Evolutionary conservation across 2,888 invertebrate genomes (phyloP), one percentile per base, ranked within the genome.

Genomic region (Lasioglossum pauxillum): DNA sequence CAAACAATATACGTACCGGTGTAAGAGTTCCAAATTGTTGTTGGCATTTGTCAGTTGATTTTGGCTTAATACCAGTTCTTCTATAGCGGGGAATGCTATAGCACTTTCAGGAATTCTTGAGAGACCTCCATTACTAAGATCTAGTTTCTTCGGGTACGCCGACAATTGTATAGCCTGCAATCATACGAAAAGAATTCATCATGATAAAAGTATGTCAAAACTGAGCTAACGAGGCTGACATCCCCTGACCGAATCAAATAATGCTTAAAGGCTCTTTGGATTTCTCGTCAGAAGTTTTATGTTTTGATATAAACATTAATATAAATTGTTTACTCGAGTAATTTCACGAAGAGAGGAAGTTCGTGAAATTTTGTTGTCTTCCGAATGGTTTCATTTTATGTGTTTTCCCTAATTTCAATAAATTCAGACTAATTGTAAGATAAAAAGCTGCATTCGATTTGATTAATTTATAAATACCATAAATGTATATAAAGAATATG

Each of bases 41-140:
- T 94, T 92, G 44, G 90, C 82, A 76, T 93, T 92, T 57, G 92
- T 89, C 78, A 95, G 92, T 84, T 94, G 93, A 90, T 95, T 95
- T 90, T 94, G 93, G 75, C 93, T 93, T 74, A 95, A 90, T 35
- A 93, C 89, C 86, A 95, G 92, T 86, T 95, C 95, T 85, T 95
- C 94, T 79, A 95, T 92, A 35, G 93, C 94, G 5, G 93, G 90
- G 85, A 95, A 95, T n/a, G 94, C 93, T 74, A 95, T 84, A 71
- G 91, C 92, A 46, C 95, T 94, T 69, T 95, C 95, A 38, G 95
- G 95, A 19, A 95, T 91, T 74, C 94, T 93, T 60, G 94, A 92
- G 81, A 95, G 90, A n/a, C 95, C 95, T 4, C 93, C 94, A 79
- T 93, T 95, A 89, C 94, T 94, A 79, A 95, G 93, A 89, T 95